These are phyloP conservation scores for Pristionchus pacificus DNA, from an alignment of 1,140 invertebrate genomes.

Conservation along the genomic window DNA sequence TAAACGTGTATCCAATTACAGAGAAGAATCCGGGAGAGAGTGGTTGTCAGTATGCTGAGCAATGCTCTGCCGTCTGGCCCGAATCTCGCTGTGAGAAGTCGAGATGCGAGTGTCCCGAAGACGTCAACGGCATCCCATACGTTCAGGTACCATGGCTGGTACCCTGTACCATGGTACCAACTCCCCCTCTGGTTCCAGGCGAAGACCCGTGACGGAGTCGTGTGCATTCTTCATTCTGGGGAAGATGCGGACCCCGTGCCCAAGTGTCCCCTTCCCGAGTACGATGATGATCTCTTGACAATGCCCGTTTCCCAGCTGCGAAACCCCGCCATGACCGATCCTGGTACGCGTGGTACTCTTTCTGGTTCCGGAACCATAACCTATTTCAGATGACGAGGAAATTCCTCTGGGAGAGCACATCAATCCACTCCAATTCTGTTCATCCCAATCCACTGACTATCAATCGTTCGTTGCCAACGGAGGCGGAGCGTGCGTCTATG, in stretches of 20 bases:
- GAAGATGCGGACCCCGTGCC: conserved; percentile 55
- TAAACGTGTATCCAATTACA: conserved; percentile 17
- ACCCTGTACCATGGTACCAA: neutral
- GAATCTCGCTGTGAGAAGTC: conserved; percentile 54
- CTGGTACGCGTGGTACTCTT: neutral
- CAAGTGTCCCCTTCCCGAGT: conserved; percentile 53
- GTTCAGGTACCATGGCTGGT: conserved; percentile 13
- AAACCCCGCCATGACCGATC: conserved; percentile 54
- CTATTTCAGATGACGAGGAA: conserved; percentile 46
- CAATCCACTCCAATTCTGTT: conserved; percentile 54
- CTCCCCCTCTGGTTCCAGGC: conserved; percentile 28
- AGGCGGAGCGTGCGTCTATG: conserved; percentile 48
- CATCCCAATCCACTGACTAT: conserved; percentile 45
- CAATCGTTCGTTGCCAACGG: conserved; percentile 53
- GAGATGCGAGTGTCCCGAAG: conserved; percentile 53
- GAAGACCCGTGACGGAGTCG: conserved; percentile 54
- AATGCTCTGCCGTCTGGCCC: conserved; percentile 53
- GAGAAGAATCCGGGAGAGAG: conserved; percentile 55
- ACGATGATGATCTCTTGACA: conserved; percentile 51
- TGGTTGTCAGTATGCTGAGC: conserved; percentile 55
- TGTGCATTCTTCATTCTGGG: conserved; percentile 53
- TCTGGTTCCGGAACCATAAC: neutral
- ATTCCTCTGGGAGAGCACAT: conserved; percentile 56
- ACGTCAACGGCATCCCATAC: conserved; percentile 49
- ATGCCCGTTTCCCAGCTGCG: conserved; percentile 57